These are phyloP conservation scores for Montipora capitata DNA, from an alignment of 92 coral and sea anemone species.

Conservation along the genomic window DNA sequence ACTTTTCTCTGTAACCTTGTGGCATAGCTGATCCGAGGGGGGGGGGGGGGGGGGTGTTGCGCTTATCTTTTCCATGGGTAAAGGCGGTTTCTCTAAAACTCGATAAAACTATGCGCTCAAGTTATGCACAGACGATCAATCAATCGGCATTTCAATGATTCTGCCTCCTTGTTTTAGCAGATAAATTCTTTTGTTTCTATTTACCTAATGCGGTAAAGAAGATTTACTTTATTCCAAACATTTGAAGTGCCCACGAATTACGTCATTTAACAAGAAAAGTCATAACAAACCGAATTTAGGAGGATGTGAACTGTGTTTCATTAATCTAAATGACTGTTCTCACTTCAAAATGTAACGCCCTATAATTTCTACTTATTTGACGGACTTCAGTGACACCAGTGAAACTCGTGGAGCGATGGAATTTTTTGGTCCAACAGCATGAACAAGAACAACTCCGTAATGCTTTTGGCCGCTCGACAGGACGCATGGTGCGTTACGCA, in stretches of 20 bases:
- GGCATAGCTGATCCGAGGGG: too few species aligned
- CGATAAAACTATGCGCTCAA: too few species aligned
- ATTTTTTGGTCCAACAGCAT: too few species aligned
- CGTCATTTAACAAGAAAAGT: constrained; percentile 30
- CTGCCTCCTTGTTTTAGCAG: background rate
- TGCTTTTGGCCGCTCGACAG: background rate
- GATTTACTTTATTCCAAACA: background rate
- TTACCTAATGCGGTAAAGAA: constrained; percentile 12
- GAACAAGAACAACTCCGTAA: background rate
- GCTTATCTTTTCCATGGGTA: too few species aligned
- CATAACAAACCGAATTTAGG: constrained; percentile 11
- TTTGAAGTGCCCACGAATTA: background rate
- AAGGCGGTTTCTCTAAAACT: too few species aligned
- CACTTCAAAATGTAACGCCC: background rate
- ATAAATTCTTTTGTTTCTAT: constrained; percentile 31
- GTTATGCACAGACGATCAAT: too few species aligned
- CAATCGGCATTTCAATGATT: too few species aligned
- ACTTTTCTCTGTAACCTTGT: too few species aligned
- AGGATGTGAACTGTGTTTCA: background rate
- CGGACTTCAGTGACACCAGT: background rate
- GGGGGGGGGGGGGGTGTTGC: too few species aligned
- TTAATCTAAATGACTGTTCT: background rate
- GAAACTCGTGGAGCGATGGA: background rate
- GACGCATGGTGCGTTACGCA: constrained; percentile 36
- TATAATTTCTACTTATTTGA: background rate